Conservation (phyloP, 1,140 invertebrate genomes). For the Acromyrmex echinatior region DNA sequence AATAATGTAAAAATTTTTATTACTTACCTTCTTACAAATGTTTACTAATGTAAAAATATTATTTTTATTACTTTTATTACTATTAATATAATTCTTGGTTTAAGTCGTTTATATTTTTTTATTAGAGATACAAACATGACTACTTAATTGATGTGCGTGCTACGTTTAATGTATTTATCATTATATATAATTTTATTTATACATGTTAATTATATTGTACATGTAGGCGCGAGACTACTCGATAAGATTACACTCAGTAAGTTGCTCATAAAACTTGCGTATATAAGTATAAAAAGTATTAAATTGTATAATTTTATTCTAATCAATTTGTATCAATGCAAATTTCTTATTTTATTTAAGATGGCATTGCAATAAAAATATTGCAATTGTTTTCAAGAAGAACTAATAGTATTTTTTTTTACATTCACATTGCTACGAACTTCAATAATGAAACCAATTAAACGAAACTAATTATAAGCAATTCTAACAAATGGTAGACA, state of each 20-base stretch:
- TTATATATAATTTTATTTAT: background rate
- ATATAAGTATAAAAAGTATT: too few relatives aligned
- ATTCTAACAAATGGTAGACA: conserved; percentile 28
- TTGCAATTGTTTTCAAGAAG: background rate
- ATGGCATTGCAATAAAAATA: background rate
- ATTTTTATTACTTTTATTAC: too few relatives aligned
- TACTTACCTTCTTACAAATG: conserved; percentile 76
- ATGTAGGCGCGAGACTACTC: too few relatives aligned
- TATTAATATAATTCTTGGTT: background rate
- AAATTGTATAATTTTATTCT: background rate
- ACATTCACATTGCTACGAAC: background rate
- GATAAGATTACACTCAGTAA: background rate
- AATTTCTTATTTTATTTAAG: background rate
- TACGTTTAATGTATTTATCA: background rate
- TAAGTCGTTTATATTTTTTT: background rate
- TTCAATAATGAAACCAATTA: background rate
- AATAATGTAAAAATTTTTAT: too few relatives aligned
- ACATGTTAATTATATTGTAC: too few relatives aligned
- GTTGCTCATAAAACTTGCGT: too few relatives aligned
- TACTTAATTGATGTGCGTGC: background rate
- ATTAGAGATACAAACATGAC: background rate
- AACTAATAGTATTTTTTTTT: background rate
- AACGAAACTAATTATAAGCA: background rate
- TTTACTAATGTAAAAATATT: too few relatives aligned
- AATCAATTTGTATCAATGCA: background rate